phyloP scores from a whole-genome alignment of 2,797 vertebrate genomes.

The Clarias fuscus region DNA sequence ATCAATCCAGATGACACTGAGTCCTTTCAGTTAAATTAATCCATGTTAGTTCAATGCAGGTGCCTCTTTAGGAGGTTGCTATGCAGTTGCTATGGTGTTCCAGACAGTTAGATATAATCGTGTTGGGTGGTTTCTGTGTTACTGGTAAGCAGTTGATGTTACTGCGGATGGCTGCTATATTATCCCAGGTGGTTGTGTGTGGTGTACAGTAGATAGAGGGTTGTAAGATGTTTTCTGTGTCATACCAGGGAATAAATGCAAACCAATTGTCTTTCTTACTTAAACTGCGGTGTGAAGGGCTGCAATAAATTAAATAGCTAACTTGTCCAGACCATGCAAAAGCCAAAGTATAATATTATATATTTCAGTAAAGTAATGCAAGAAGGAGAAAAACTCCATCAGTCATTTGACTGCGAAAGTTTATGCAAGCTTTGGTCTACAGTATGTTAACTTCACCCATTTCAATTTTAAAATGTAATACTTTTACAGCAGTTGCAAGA shows the following conservation, averaged over 20 bases:
- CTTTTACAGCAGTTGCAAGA: not conserved
- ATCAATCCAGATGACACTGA: no score
- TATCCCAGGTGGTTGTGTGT: not conserved
- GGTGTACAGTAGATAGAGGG: not conserved
- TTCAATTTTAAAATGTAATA: not conserved
- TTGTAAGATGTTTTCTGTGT: not conserved
- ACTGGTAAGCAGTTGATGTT: not conserved
- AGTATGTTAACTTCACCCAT: no score
- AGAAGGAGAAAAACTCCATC: not conserved
- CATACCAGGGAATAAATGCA: not conserved
- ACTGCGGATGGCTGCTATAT: not conserved
- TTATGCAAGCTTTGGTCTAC: not conserved
- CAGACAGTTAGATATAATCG: not conserved
- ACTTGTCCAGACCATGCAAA: not conserved
- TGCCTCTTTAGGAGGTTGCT: not conserved
- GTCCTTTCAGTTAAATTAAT: no score
- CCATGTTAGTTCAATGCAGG: no score
- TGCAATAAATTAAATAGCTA: not conserved
- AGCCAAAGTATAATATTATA: not conserved
- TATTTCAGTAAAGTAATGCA: not conserved
- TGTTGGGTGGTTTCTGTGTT: not conserved
- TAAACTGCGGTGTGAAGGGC: not conserved
- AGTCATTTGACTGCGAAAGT: not conserved
- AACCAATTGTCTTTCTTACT: not conserved
- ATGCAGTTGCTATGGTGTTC: not conserved